These are phyloP conservation scores for Labroides dimidiatus DNA, from an alignment of 2,797 vertebrate genomes.

Conservation along the genomic window DNA sequence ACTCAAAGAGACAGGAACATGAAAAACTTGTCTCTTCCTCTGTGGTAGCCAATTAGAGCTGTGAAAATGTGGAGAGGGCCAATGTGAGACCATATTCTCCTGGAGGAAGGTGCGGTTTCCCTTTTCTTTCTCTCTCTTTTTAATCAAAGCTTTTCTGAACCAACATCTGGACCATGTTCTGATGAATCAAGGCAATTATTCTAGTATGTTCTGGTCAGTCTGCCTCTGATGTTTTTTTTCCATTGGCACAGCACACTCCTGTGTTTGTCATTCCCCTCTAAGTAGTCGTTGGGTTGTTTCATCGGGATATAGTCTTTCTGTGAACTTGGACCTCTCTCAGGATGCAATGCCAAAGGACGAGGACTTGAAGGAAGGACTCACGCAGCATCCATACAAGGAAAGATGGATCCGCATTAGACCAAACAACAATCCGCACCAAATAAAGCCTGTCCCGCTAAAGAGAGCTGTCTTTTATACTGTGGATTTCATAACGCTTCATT, in stretches of 20 bases:
- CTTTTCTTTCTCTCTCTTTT: slow-evolving; percentile 42
- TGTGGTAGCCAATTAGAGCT: slow-evolving; percentile 77
- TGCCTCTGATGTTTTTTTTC: slow-evolving; percentile 25
- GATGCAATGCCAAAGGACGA: slow-evolving; percentile 27
- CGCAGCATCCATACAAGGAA: slow-evolving; percentile 36
- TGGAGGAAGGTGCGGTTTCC: slow-evolving; percentile 32
- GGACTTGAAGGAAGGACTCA: slow-evolving; percentile 7
- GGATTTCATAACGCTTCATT: slow-evolving; percentile 21
- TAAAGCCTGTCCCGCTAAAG: slow-evolving; percentile 30
- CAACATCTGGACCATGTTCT: slow-evolving; percentile 18
- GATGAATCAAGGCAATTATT: slow-evolving; percentile 48
- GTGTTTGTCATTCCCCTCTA: slow-evolving; percentile 24
- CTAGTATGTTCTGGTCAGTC: slow-evolving; percentile 42
- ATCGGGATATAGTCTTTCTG: slow-evolving; percentile 19
- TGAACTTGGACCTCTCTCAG: slow-evolving; percentile 26
- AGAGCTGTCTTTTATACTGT: slow-evolving; percentile 34
- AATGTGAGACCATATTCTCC: slow-evolving; percentile 56
- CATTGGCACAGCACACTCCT: slow-evolving; percentile 16
- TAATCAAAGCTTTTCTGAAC: slow-evolving; percentile 48
- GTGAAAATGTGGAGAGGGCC: slow-evolving; percentile 60
- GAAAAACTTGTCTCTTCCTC: slow-evolving; percentile 66
- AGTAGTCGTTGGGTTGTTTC: slow-evolving; percentile 18
- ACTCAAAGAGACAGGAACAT: slow-evolving; percentile 58
- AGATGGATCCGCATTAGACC: not conserved
- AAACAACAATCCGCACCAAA: slow-evolving; percentile 35